Evolutionary conservation across 2,797 vertebrate species (phyloP).

Genomic region (Onychomys leucogaster): DNA sequence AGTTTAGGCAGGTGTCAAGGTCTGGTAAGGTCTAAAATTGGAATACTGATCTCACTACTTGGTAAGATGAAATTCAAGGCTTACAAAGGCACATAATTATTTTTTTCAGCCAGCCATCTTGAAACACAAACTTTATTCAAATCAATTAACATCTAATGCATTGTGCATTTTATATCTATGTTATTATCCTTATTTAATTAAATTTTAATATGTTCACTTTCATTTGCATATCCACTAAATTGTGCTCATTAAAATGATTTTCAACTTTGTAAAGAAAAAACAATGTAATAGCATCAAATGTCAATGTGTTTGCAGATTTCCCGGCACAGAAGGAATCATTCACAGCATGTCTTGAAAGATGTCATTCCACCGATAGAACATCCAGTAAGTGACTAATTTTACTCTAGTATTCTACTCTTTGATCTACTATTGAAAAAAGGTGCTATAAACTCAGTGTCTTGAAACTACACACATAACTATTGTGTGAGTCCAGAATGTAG

Average conservation of each 20-base stretch:
- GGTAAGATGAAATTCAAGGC: neutral
- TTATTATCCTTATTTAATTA: slow-evolving; percentile 34
- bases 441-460: neutral
- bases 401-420: neutral
- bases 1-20: neutral
- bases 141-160: slow-evolving; percentile 8
- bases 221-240: neutral
- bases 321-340: slow-evolving; percentile 90
- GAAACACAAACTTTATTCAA: slow-evolving; percentile 35
- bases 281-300: slow-evolving; percentile 23
- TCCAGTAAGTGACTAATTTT: slow-evolving; percentile 83
- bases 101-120: neutral
- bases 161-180: neutral
- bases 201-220: neutral
- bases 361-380: slow-evolving; percentile 85
- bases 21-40: neutral
- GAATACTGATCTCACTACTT: neutral
- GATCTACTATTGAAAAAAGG: neutral
- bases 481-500: neutral
- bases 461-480: neutral
- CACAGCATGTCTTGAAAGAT: slow-evolving; percentile 89
- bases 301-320: slow-evolving; percentile 84
- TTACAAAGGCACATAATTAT: neutral
- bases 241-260: slow-evolving; percentile 21
- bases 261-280: neutral